Percentiles rank a stretch among this genome's conserved stretches.
These are phyloP conservation scores for Takifugu ocellatus DNA, from an alignment of 2,797 vertebrate species.

Conservation along the genomic window DNA sequence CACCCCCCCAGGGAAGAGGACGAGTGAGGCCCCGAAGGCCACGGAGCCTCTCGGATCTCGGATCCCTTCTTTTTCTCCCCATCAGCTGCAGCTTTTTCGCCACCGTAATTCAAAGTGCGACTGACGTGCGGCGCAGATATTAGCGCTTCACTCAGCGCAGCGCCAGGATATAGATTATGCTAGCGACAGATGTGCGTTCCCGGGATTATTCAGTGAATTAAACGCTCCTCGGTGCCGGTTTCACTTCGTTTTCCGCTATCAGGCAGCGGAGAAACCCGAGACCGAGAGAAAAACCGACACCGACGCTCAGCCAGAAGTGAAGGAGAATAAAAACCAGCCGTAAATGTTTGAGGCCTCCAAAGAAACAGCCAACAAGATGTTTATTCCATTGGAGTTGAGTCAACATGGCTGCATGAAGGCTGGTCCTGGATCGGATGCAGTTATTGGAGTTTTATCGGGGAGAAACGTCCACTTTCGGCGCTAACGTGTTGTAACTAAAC, in stretches of 20 bases:
- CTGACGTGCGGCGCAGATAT: not conserved
- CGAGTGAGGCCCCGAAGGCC: conserved; percentile 50
- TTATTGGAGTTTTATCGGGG: too few species aligned
- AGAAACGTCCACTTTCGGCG: too few species aligned
- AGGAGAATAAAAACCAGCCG: too few species aligned
- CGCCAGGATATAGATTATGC: not conserved
- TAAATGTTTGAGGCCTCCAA: too few species aligned
- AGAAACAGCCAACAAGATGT: too few species aligned
- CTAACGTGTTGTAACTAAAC: not conserved
- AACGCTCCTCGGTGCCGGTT: not conserved
- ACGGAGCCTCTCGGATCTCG: conserved; percentile 17
- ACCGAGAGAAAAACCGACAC: too few species aligned
- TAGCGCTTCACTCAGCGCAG: not conserved
- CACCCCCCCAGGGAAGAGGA: conserved; percentile 35
- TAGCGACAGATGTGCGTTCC: conserved; percentile 1
- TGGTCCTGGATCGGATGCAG: too few species aligned
- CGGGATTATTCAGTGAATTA: not conserved
- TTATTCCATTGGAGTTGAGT: too few species aligned
- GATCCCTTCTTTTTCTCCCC: conserved; percentile 22
- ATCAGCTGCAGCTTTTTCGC: conserved; percentile 15
- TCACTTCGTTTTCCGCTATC: not conserved
- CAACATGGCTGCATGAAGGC: too few species aligned
- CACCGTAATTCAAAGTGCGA: conserved; percentile 1
- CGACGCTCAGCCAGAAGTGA: too few species aligned
- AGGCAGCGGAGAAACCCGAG: too few species aligned